Conservation (phyloP, 2,797 vertebrate species). For the Chiroxiphia lanceolata region DNA sequence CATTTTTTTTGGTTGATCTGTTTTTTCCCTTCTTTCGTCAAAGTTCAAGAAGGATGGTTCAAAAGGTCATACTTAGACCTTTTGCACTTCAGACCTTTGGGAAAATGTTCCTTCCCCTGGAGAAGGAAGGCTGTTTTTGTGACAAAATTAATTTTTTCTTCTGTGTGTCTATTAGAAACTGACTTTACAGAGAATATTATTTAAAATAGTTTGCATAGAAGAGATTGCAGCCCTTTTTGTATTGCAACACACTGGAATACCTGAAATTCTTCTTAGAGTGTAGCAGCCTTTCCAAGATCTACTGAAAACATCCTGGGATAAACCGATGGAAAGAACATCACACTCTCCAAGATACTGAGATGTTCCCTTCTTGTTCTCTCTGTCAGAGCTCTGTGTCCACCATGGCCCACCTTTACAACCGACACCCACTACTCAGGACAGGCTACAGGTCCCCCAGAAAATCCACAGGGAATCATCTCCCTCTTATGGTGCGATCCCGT, state of each 20-base stretch:
- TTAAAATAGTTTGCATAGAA: neutral
- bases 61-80: neutral
- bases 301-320: neutral
- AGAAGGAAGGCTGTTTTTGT: neutral
- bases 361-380: neutral
- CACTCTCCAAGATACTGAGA: neutral
- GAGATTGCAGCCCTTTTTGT: neutral
- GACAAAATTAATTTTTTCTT: neutral
- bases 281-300: neutral
- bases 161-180: neutral
- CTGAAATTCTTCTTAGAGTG: neutral
- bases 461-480: conserved; percentile 62
- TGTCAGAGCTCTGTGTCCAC: neutral
- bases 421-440: neutral
- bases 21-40: neutral
- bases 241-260: neutral
- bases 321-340: neutral
- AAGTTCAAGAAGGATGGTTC: neutral
- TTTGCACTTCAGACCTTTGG: neutral
- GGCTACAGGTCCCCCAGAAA: neutral
- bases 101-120: neutral
- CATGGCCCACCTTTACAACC: neutral
- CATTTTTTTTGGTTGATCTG: neutral
- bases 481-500: conserved; percentile 43
- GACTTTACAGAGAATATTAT: neutral